Evolutionary conservation across 2,888 invertebrate genomes (phyloP), one percentile per base, ranked within the genome.

Genomic region (Encarsia formosa): DNA sequence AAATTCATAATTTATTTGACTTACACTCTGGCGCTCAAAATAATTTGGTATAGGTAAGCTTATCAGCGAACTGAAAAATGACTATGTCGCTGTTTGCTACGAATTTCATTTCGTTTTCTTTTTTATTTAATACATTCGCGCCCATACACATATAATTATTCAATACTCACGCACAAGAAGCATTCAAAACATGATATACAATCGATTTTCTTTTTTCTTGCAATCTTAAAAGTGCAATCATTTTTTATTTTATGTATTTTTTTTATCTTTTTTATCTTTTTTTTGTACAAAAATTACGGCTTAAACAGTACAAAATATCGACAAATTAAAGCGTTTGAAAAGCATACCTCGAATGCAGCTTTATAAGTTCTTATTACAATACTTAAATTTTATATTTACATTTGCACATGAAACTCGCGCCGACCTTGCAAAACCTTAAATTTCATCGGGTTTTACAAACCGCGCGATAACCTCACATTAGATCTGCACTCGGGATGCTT

Each of bases 331-430:
- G 49, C 46, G 24, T 49, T 41, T 40, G 13, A 49, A 50, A 50
- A 44, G 47, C 37, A 43, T 19, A 26, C 48, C 43, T 50, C 38
- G 47, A 24, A 11, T 26, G 50, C 39, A 53, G 34, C 46, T 49
- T 35, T 46, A 34, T 13, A 42, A 41, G 45, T 20, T 38, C 43
- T 23, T 49, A 47, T 39, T 44, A 44, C 46, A 50, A 47, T 40
- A 20, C 35, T 50, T 53, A 51, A 53, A 49, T 49, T 45, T n/a
- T 31, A 37, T 51, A 56, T 59, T 54, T 58, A 57, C 58, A 61
- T 53, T 49, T 59, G 49, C 57, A 57, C 56, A 56, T 59, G 44
- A 49, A 59, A 53, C 54, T 56, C 56, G 57, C 57, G 55, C n/a
- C n/a, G n/a, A n/a, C n/a, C n/a, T n/a, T n/a, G n/a, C n/a, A n/a